Base-by-base conservation (phyloP, 2,113 vertebrate species). In the Trichomycterus rosablanca region DNA sequence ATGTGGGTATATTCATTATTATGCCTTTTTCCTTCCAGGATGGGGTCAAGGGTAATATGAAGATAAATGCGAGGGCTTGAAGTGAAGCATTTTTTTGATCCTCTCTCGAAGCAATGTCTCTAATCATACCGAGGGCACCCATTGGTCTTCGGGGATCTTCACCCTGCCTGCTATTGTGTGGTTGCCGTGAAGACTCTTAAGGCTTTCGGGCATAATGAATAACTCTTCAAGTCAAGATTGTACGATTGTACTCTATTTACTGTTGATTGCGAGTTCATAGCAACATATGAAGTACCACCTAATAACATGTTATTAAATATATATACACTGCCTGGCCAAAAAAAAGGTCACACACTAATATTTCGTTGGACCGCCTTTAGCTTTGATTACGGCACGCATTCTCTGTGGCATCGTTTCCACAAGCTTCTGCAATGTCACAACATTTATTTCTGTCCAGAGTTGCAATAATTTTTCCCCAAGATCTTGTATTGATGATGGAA, bases 201-300 rank as follows among this genome's bases (percentile, higher is more conserved):
- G 56, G 63, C 69, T 64, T 70, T 64, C 49, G 54, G 66, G 43
- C 30, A 42, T 70, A 77, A 77, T 74, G 75, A 72, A 77, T 62
- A 67, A 66, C 72, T 74, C 75, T 77, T 65, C 53, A 74, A 52
- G 23, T 66, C 57, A 53, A 45, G 69, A 54, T 67, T 67, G 54
- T 64, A 49, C 26, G n/a, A n/a, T n/a, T n/a, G n/a, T n/a, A n/a
- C n/a, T 44, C 51, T 50, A 71, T 74, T 64, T 71, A 68, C 55
- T 40, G 45, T 35, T 65, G 60, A 67, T 70, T 76, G 67, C 65
- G 48, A 56, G 64, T 71, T 59, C 34, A 40, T 65, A 56, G 39
- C 60, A 63, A 71, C 63, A 69, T 37, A 53, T 74, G 62, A 73
- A 74, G 71, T 66, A 62, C 60, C 51, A 59, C 45, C 64, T 71